Evolutionary conservation across 2,797 vertebrate species (phyloP), one percentile per base, ranked within the genome.

Genomic region (Adrianichthys oophorus): DNA sequence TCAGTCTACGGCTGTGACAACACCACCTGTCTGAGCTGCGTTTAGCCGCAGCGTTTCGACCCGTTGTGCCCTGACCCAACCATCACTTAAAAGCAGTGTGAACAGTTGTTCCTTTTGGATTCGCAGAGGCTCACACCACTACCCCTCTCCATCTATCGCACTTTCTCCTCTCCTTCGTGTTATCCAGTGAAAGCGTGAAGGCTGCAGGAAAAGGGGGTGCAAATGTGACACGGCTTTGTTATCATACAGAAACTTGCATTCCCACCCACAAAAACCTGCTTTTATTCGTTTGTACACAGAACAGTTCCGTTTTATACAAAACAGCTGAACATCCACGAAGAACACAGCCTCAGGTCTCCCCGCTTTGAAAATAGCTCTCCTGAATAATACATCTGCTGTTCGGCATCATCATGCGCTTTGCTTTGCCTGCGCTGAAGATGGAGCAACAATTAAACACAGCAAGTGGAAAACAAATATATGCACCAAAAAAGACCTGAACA

Each of bases 21-120:
- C n/a, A 62, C 69, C 78, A 87, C 82, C 85, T 86, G 85, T 69
- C 75, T 63, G 58, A 56, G 59, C 69, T 75, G 65, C 65, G 64
- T 69, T 1, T 41, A 50, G 10, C 16, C 37, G 19, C 51, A 56
- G 23, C 23, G 49, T 16, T 3, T 53, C 21, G 49, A 74, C 57
- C 66, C 48, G 2, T 58, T 70, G 41, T 15, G 48, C 43, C 45
- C 0, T 8, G 23, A 48, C 49, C 52, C 57, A 29, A 19, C 61
- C 59, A 52, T 59, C 23, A 15, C 37, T 56, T 56, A 37, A 59
- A 67, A 74, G 41, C 58, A 37, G 32, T 37, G 32, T 37, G 32
- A 37, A 37, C 32, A 37, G 10, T 37, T 37, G 32, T 10, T 37
- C 32, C 32, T 37, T 37, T 37, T 37, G 26, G 26, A 26, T 6